Evolutionary conservation across 1,140 invertebrate genomes (phyloP).

Genomic region (Eriosoma lanigerum): DNA sequence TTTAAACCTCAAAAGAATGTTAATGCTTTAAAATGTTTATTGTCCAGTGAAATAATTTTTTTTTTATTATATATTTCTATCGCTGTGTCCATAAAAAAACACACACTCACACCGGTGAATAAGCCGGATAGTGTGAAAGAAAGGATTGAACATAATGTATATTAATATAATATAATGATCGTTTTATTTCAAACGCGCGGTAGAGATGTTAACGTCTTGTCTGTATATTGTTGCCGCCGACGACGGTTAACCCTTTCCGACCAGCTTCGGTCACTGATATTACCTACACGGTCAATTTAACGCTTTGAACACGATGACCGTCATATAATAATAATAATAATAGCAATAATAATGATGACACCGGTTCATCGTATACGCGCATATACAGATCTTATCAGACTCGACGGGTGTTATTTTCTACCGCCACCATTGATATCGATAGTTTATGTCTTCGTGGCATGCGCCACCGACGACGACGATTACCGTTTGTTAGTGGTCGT

Average conservation of each 20-base stretch:
- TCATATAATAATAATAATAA: slow-evolving; percentile 22
- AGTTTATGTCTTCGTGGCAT: slow-evolving; percentile 33
- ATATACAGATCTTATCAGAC: background rate
- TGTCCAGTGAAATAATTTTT: slow-evolving; percentile 37
- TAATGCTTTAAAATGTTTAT: slow-evolving; percentile 46
- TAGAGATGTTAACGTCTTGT: slow-evolving; percentile 39
- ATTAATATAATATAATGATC: slow-evolving; percentile 39
- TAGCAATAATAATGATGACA: slow-evolving; percentile 28
- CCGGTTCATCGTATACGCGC: background rate
- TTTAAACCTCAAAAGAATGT: slow-evolving; percentile 49
- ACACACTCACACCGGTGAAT: background rate
- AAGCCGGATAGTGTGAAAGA: background rate
- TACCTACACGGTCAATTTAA: slow-evolving; percentile 34
- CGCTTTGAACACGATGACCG: slow-evolving; percentile 30
- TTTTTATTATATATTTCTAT: too few species aligned
- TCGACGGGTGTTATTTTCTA: slow-evolving; percentile 16
- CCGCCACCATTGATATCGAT: slow-evolving; percentile 11
- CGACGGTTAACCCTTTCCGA: background rate
- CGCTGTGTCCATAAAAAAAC: slow-evolving; percentile 15
- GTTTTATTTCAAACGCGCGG: slow-evolving; percentile 38
- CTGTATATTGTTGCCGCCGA: background rate
- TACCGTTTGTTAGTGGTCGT: background rate
- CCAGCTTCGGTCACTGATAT: background rate
- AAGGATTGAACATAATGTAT: background rate
- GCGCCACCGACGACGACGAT: slow-evolving; percentile 39